Conservation (phyloP, 64 coral and sea anemone genomes). For the Montipora foliosa region DNA sequence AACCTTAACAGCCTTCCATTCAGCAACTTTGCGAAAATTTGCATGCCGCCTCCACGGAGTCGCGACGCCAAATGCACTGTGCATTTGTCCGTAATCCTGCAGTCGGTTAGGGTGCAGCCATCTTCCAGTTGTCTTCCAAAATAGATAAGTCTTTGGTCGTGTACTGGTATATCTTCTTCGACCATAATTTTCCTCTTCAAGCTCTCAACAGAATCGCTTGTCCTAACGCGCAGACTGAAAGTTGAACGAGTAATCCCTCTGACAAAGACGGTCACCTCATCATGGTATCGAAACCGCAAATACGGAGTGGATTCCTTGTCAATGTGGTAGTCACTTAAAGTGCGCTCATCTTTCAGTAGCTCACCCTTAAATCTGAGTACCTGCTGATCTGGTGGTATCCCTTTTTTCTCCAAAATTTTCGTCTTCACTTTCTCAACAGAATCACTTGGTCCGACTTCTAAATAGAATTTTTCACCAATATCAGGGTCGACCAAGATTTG, state of each 20-base stretch:
- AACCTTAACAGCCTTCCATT: no score
- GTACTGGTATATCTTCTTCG: not conserved
- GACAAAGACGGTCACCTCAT: not conserved
- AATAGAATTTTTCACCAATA: not conserved
- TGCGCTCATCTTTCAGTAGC: slow-evolving; percentile 3
- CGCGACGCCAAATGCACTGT: not conserved
- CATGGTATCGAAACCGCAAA: not conserved
- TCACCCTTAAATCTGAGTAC: not conserved
- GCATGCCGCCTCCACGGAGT: no score
- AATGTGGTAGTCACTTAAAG: slow-evolving; percentile 15
- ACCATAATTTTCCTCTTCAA: not conserved
- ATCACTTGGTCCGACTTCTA: not conserved
- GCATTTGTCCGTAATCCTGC: not conserved
- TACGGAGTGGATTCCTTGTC: not conserved
- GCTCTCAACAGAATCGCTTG: not conserved
- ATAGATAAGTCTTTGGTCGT: not conserved
- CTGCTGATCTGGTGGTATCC: slow-evolving; percentile 1
- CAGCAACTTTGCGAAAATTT: no score
- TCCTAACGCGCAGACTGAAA: accelerated
- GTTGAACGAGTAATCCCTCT: not conserved
- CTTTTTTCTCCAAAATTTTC: not conserved
- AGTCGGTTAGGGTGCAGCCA: not conserved
- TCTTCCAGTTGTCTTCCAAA: not conserved
- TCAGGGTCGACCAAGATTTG: not conserved
- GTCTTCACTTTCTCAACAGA: not conserved